Conservation (phyloP, 2,888 invertebrate genomes). For the Drosophila borealis region DNA sequence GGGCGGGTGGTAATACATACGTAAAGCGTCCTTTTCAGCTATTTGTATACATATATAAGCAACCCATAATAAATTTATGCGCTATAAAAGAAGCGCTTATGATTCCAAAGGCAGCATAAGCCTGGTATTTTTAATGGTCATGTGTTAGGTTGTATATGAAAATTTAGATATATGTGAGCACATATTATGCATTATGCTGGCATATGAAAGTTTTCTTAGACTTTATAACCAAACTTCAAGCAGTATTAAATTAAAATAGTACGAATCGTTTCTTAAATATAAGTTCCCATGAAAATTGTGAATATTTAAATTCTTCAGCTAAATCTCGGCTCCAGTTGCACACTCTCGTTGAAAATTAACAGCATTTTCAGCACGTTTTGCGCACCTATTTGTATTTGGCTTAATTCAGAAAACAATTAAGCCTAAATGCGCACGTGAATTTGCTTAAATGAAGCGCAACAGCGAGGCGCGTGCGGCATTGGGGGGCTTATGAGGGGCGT, state of each 20-base stretch:
- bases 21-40: constrained; percentile 26
- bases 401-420: constrained; percentile 64
- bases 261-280: neutral
- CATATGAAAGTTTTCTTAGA: too few species aligned
- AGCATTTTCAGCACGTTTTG: constrained; percentile 50
- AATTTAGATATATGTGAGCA: neutral
- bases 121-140: constrained; percentile 3
- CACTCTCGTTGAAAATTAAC: constrained; percentile 39
- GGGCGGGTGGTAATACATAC: constrained; percentile 32
- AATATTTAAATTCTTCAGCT: constrained; percentile 10
- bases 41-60: constrained; percentile 29
- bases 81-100: constrained; percentile 9
- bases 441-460: constrained; percentile 59
- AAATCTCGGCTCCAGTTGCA: constrained; percentile 18
- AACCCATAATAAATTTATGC: constrained; percentile 57
- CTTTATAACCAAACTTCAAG: too few species aligned
- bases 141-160: neutral
- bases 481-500: constrained; percentile 46
- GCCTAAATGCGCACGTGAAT: constrained; percentile 71
- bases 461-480: constrained; percentile 17
- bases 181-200: neutral
- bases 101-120: constrained; percentile 1
- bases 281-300: neutral
- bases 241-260: constrained; percentile 1
- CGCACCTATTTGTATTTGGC: constrained; percentile 47